Conservation (phyloP, 2,797 vertebrate species). For the Hirundo rustica region DNA sequence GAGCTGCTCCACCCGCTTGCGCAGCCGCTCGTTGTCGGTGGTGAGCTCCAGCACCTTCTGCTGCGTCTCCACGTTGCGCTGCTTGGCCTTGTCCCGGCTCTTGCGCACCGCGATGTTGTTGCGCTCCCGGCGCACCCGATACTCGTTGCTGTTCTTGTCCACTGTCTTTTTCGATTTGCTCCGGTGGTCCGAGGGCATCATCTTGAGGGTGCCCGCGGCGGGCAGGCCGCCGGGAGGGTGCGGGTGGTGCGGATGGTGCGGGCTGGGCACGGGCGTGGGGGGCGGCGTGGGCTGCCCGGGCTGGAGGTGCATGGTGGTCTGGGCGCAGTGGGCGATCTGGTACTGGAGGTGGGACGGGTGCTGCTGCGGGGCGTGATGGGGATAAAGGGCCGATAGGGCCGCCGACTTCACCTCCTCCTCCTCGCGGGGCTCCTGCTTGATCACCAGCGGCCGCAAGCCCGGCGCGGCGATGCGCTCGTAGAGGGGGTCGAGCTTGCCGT, state of each 20-base stretch:
- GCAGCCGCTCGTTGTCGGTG: slow-evolving; percentile 91
- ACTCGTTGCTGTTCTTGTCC: slow-evolving; percentile 95
- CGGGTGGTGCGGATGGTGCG: slow-evolving; percentile 80
- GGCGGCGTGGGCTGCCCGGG: slow-evolving; percentile 94
- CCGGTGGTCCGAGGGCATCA: slow-evolving; percentile 75
- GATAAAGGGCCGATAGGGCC: slow-evolving; percentile 79
- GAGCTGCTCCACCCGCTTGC: slow-evolving; percentile 94
- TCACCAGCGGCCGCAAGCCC: slow-evolving; percentile 87
- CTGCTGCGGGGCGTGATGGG: slow-evolving; percentile 76
- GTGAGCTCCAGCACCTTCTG: slow-evolving; percentile 94
- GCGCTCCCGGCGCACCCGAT: slow-evolving; percentile 92
- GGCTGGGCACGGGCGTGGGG: slow-evolving; percentile 93
- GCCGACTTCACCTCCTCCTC: slow-evolving; percentile 84
- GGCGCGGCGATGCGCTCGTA: slow-evolving; percentile 84
- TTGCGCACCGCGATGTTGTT: slow-evolving; percentile 98
- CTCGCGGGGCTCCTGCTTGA: slow-evolving; percentile 92
- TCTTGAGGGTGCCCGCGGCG: slow-evolving; percentile 76
- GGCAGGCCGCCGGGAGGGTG: slow-evolving; percentile 69
- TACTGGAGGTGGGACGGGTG: slow-evolving; percentile 91
- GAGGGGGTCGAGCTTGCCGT: slow-evolving; percentile 85
- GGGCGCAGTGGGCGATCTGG: slow-evolving; percentile 94
- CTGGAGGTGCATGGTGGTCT: slow-evolving; percentile 95
- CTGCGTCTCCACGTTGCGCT: slow-evolving; percentile 96
- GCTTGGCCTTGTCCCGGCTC: slow-evolving; percentile 97
- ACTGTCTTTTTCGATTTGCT: slow-evolving; percentile 89